Percentiles rank a stretch among this genome's conserved stretches.
phyloP scores from a whole-genome alignment of 2,888 invertebrate species.

The Shargacucullia verbasci region DNA sequence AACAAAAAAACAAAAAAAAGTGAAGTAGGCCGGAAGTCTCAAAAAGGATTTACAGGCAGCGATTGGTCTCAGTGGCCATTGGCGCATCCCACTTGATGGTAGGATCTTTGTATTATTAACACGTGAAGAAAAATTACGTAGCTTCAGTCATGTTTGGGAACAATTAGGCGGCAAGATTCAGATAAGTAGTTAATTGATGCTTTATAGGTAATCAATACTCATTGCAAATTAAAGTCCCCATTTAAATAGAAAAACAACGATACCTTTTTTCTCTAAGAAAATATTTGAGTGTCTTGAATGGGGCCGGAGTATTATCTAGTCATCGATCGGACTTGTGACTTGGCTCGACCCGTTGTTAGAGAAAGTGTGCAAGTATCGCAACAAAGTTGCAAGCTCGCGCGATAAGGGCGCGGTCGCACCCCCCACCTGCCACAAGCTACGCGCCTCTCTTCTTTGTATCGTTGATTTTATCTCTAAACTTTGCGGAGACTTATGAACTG shows the following conservation, averaged over 20 bases:
- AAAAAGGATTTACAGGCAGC: no score
- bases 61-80: no score
- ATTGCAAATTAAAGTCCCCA: no score
- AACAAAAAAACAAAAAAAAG: no score
- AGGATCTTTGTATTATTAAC: no score
- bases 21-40: no score
- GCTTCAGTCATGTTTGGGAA: no score
- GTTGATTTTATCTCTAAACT: slow-evolving; percentile 77
- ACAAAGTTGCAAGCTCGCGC: slow-evolving; percentile 63
- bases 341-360: slow-evolving; percentile 38
- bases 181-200: no score
- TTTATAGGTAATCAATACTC: no score
- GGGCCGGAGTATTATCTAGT: slow-evolving; percentile 45
- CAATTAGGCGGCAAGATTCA: no score
- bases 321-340: slow-evolving; percentile 53
- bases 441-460: slow-evolving; percentile 68
- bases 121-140: no score
- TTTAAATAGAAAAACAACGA: not conserved
- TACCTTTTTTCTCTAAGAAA: slow-evolving; percentile 4
- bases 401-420: slow-evolving; percentile 67
- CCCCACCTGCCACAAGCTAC: slow-evolving; percentile 68
- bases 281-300: slow-evolving; percentile 1
- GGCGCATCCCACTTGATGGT: no score
- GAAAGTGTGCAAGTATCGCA: slow-evolving; percentile 55
- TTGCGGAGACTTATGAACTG: slow-evolving; percentile 70